phyloP scores from a whole-genome alignment of 1,140 invertebrate species.

The Cyclina sinensis region DNA sequence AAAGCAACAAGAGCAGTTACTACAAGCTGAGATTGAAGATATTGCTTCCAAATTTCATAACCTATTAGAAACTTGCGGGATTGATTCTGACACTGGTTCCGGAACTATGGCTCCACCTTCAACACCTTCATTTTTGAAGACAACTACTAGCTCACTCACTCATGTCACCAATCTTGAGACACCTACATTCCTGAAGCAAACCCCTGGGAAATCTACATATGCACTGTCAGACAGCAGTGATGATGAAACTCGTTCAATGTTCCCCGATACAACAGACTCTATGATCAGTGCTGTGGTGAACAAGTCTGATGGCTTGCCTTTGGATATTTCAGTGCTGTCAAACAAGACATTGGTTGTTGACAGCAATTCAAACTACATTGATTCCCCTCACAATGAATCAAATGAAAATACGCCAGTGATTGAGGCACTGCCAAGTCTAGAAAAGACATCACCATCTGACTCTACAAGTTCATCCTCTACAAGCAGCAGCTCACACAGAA shows the following conservation, averaged over 20 bases:
- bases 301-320: constrained; percentile 59
- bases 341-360: constrained; percentile 73
- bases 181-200: constrained; percentile 61
- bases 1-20: constrained; percentile 75
- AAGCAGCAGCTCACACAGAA: constrained; percentile 68
- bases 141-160: constrained; percentile 60
- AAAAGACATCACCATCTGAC: constrained; percentile 42
- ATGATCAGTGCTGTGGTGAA: constrained; percentile 43
- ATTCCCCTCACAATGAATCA: constrained; percentile 65
- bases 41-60: constrained; percentile 77
- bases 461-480: constrained; percentile 62
- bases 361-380: constrained; percentile 74
- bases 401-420: constrained; percentile 56
- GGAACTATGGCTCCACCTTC: constrained; percentile 69
- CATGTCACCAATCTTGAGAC: constrained; percentile 61
- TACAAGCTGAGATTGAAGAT: constrained; percentile 77
- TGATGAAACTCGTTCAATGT: constrained; percentile 50
- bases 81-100: constrained; percentile 65
- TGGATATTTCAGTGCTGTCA: constrained; percentile 52
- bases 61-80: constrained; percentile 75
- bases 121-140: constrained; percentile 69
- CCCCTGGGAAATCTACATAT: constrained; percentile 33
- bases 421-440: constrained; percentile 53
- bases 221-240: constrained; percentile 66
- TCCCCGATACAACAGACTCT: constrained; percentile 16